These are phyloP conservation scores for Pseudochromis fuscus DNA, from an alignment of 2,797 vertebrate genomes.

Conservation along the genomic window DNA sequence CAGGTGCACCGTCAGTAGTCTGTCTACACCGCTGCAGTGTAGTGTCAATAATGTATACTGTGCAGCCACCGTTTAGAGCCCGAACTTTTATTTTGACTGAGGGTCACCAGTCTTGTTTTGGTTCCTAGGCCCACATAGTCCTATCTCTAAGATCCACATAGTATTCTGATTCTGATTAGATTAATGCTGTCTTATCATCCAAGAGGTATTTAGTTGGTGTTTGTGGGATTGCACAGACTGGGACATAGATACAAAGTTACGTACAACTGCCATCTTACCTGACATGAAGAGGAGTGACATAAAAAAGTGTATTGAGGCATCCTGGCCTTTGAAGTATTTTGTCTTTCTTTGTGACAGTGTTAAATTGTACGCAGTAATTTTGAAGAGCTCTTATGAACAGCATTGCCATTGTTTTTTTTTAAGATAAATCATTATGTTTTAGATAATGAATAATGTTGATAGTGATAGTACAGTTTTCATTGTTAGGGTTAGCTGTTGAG, in stretches of 20 bases:
- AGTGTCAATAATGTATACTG: background rate
- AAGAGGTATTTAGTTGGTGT: background rate
- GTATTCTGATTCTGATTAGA: no score
- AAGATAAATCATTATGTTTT: no score
- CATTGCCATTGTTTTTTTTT: no score
- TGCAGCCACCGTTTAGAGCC: background rate
- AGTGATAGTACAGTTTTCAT: background rate
- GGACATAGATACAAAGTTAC: background rate
- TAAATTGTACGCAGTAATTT: no score
- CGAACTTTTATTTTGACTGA: background rate
- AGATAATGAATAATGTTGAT: background rate
- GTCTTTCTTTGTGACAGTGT: no score
- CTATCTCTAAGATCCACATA: no score
- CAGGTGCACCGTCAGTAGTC: background rate
- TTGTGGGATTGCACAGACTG: background rate
- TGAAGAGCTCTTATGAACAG: no score
- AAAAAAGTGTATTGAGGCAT: background rate
- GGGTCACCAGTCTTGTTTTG: background rate
- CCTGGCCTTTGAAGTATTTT: background rate
- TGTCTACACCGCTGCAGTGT: background rate
- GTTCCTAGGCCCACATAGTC: background rate
- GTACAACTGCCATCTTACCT: slow-evolving; percentile 6
- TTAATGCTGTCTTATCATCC: background rate
- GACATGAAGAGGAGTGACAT: background rate
- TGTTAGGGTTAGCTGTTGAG: background rate